Conservation (phyloP, 1,140 invertebrate genomes). For the fruit fly (Drosophila melanogaster) region DNA sequence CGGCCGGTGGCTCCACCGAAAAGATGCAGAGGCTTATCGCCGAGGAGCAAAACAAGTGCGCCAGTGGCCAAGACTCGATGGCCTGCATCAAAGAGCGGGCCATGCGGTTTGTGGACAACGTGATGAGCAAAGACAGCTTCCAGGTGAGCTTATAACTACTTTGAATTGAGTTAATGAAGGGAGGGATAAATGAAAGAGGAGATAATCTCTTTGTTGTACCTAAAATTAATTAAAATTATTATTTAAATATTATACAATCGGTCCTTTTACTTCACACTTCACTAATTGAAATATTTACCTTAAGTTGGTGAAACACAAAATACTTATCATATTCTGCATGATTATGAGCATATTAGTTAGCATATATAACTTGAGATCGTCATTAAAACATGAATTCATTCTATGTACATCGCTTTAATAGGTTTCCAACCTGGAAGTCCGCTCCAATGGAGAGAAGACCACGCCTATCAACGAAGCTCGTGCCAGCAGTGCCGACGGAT, state of each 20-base stretch:
- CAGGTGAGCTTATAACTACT: conserved; percentile 86
- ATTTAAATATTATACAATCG: too few species aligned
- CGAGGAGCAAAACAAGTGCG: conserved; percentile 89
- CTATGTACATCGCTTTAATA: conserved; percentile 4
- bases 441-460: conserved; percentile 87
- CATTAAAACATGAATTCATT: too few species aligned
- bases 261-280: too few species aligned
- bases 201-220: too few species aligned
- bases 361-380: too few species aligned
- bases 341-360: too few species aligned
- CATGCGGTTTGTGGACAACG: conserved; percentile 90
- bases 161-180: too few species aligned
- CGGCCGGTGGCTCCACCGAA: conserved; percentile 86
- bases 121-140: conserved; percentile 91
- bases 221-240: too few species aligned
- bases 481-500: conserved; percentile 80
- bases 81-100: conserved; percentile 93
- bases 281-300: too few species aligned
- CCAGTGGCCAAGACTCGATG: conserved; percentile 90
- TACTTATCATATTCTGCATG: too few species aligned
- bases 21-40: conserved; percentile 89
- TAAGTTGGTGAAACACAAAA: too few species aligned
- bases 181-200: too few species aligned
- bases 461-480: conserved; percentile 86
- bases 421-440: conserved; percentile 88